A percentile compares a stretch with the other conserved stretches of the same genome.
phyloP scores from a whole-genome alignment of 2,888 invertebrate species.

The Amitus sp. region DNA sequence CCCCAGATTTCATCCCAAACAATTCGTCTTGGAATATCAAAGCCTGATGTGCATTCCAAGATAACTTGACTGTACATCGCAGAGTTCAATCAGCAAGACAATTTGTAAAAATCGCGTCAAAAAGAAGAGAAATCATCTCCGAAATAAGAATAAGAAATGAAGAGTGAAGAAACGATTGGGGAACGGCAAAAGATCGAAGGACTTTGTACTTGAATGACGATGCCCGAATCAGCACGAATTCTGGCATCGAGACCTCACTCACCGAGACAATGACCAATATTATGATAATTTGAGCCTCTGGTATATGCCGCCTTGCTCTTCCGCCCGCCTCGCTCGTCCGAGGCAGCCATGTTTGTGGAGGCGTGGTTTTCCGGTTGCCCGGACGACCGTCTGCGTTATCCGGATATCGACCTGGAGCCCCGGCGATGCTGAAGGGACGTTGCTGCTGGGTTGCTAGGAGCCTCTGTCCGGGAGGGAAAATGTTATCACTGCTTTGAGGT shows the following conservation, averaged over 20 bases:
- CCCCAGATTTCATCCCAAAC: too few species aligned
- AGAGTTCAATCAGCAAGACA: too few species aligned
- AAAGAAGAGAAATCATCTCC: too few species aligned
- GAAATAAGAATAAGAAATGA: too few species aligned
- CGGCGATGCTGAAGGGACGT: conserved; percentile 45
- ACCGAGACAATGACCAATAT: conserved; percentile 61
- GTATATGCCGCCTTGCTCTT: conserved; percentile 42
- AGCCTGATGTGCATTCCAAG: too few species aligned
- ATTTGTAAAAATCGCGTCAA: too few species aligned
- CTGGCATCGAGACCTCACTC: conserved; percentile 48
- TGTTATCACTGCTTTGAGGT: conserved; percentile 67
- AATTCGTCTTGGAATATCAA: too few species aligned
- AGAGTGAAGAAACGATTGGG: too few species aligned
- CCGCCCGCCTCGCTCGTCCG: too few species aligned
- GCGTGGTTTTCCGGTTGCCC: conserved; percentile 62
- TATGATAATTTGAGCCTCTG: conserved; percentile 61
- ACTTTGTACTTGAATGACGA: conserved; percentile 19
- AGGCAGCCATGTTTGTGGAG: conserved; percentile 62
- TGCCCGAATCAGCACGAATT: conserved; percentile 44
- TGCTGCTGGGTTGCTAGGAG: conserved; percentile 58
- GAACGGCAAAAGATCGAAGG: background rate
- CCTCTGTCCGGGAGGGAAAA: conserved; percentile 65
- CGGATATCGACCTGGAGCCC: conserved; percentile 59
- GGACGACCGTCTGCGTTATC: conserved; percentile 55
- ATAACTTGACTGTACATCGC: too few species aligned